Evolutionary conservation across 2,888 invertebrate genomes (phyloP), one percentile per base, ranked within the genome.

Genomic region (Acronicta psi): DNA sequence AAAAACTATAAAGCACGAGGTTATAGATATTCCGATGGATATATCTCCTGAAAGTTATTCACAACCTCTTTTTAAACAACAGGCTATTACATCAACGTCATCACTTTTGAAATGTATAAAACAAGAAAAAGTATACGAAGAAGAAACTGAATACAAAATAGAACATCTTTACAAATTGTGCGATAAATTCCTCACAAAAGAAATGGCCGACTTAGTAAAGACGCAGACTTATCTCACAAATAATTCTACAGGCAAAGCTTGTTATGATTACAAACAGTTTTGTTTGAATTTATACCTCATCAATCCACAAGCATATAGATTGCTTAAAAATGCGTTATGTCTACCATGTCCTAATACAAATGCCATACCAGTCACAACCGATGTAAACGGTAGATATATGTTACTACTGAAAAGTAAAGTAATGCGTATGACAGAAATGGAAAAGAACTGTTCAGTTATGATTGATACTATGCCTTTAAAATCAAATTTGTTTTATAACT

Each of bases 201-300:
- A 66, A 6, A 41, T 78, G 54, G 59, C 69, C 16, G 25, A 45
- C 2, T 23, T 76, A 38, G 58, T 75, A 11, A 78, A 62, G 62
- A 61, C 54, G 16, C 63, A 72, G 43, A 59, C 7, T 13, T 5
- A 47, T 23, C 44, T 69, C 38, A 66, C 75, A 70, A 17, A 14
- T 23, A 1, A 49, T 36, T 25, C 14, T 1, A 38, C 8, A 13
- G 69, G 37, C 9, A 69, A 57, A n/a, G 58, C 47, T 38, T 34
- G 50, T 23, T n/a, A 18, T 9, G 41, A 66, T 25, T 59, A 63
- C 46, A 69, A 62, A 20, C 43, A 60, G 10, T 69, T 71, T 46
- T 70, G 64, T 43, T 68, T 77, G 11, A 68, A 73, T 50, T 69
- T 79, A 38, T 78, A 74, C 34, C 69, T 72, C 45, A 47, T 20